A percentile compares a stretch with the other conserved stretches of the same genome.
These are phyloP conservation scores for Apotomis turbidana DNA, from an alignment of 2,888 invertebrate species.

Conservation along the genomic window DNA sequence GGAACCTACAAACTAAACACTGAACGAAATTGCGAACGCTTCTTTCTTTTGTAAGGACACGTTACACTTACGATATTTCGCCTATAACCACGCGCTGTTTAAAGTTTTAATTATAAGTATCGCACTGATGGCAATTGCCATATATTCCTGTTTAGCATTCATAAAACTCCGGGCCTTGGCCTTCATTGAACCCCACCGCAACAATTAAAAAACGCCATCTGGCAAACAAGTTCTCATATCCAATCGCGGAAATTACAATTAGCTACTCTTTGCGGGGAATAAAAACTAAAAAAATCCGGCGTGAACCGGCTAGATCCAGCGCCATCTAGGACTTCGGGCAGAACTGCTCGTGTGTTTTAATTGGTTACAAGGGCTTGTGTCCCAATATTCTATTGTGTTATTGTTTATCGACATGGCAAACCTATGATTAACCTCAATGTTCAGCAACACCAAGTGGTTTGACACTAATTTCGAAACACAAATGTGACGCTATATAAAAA, in stretches of 20 bases:
- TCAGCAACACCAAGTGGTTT: background rate
- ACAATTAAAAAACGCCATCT: slow-evolving; percentile 38
- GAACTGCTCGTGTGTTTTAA: slow-evolving; percentile 28
- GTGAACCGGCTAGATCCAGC: slow-evolving; percentile 45
- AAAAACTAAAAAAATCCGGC: slow-evolving; percentile 53
- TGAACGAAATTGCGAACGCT: too few species aligned
- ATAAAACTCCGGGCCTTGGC: slow-evolving; percentile 63
- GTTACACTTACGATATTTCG: too few species aligned
- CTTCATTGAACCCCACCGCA: slow-evolving; percentile 48
- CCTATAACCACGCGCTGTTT: background rate
- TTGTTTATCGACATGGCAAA: slow-evolving; percentile 7
- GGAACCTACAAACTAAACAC: too few species aligned
- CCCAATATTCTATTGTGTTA: slow-evolving; percentile 26
- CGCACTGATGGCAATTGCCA: background rate
- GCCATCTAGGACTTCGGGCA: slow-evolving; percentile 44
- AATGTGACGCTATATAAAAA: too few species aligned
- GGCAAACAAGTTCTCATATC: slow-evolving; percentile 43
- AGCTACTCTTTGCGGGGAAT: slow-evolving; percentile 51
- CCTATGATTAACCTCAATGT: slow-evolving; percentile 24
- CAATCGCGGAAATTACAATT: slow-evolving; percentile 65
- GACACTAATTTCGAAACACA: too few species aligned
- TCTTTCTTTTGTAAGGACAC: too few species aligned
- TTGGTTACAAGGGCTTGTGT: slow-evolving; percentile 39
- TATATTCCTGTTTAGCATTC: slow-evolving; percentile 47
- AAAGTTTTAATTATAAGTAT: background rate